Percentiles rank a stretch among this genome's conserved stretches.
These are phyloP conservation scores for Spermophilus dauricus DNA, from an alignment of 2,113 vertebrate species.

Conservation along the genomic window DNA sequence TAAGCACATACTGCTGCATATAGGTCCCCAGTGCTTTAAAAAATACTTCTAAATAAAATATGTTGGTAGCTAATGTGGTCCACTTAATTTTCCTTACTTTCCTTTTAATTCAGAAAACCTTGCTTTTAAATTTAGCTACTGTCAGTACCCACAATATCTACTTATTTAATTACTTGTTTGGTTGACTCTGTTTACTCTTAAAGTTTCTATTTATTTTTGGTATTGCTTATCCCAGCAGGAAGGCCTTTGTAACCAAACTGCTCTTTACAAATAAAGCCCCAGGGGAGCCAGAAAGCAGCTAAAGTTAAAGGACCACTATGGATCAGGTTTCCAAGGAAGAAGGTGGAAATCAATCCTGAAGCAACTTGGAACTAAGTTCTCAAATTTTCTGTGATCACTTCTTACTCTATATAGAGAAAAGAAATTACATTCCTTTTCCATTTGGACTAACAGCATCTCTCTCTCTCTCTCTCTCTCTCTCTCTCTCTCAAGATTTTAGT, in stretches of 20 bases:
- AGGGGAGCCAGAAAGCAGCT: not conserved
- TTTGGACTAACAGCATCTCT: not conserved
- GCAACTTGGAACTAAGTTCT: not conserved
- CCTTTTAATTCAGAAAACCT: not conserved
- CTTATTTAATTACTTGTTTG: not conserved
- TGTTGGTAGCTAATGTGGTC: not conserved
- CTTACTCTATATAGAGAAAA: not conserved
- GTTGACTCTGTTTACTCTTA: not conserved
- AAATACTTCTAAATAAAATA: not conserved
- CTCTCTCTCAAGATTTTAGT: no score
- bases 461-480: no score
- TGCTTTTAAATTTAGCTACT: not conserved
- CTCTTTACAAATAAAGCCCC: not conserved
- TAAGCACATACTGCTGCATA: no score
- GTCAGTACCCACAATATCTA: not conserved
- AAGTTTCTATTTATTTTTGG: conserved; percentile 12
- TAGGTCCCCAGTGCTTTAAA: not conserved
- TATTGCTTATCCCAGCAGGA: not conserved
- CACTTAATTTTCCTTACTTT: not conserved
- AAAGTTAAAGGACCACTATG: not conserved
- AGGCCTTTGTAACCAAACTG: conserved; percentile 29
- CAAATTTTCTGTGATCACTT: not conserved
- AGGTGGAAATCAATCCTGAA: not conserved
- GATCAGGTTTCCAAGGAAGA: not conserved
- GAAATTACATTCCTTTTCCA: not conserved